These are phyloP conservation scores for Silurus glanis DNA, from an alignment of 2,113 vertebrate species.

Conservation along the genomic window DNA sequence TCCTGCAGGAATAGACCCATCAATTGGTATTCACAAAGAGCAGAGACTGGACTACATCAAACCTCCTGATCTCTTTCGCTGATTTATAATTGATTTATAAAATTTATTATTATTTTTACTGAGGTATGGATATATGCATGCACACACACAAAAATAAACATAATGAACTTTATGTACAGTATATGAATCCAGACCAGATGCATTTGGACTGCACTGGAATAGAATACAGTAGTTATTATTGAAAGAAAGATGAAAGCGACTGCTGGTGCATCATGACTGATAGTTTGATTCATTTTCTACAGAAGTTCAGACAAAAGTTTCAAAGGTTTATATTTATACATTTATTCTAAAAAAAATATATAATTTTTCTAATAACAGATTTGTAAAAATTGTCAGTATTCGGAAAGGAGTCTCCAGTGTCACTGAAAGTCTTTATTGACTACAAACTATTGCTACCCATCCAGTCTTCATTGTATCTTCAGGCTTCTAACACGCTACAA, in stretches of 20 bases:
- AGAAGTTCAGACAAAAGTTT: background rate
- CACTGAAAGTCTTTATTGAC: background rate
- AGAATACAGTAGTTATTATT: too few species aligned
- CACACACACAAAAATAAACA: conserved; percentile 58
- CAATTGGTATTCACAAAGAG: conserved; percentile 70
- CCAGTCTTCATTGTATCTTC: too few species aligned
- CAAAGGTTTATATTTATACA: background rate
- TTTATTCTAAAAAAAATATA: background rate
- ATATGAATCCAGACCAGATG: too few species aligned
- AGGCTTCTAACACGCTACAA: too few species aligned
- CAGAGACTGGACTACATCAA: conserved; percentile 39
- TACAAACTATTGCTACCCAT: too few species aligned
- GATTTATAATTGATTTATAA: conserved; percentile 55
- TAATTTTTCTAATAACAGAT: background rate
- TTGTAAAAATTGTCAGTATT: background rate
- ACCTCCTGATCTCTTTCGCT: conserved; percentile 58
- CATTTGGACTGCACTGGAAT: too few species aligned
- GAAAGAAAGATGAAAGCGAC: background rate
- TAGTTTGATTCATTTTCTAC: background rate
- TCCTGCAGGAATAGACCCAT: conserved; percentile 71
- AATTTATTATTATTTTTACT: conserved; percentile 69
- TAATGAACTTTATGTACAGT: background rate
- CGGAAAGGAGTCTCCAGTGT: background rate
- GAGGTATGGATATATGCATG: conserved; percentile 66
- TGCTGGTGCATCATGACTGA: background rate